Base-by-base conservation (phyloP, 2,113 vertebrate genomes). In the Pterocles orientalis region DNA sequence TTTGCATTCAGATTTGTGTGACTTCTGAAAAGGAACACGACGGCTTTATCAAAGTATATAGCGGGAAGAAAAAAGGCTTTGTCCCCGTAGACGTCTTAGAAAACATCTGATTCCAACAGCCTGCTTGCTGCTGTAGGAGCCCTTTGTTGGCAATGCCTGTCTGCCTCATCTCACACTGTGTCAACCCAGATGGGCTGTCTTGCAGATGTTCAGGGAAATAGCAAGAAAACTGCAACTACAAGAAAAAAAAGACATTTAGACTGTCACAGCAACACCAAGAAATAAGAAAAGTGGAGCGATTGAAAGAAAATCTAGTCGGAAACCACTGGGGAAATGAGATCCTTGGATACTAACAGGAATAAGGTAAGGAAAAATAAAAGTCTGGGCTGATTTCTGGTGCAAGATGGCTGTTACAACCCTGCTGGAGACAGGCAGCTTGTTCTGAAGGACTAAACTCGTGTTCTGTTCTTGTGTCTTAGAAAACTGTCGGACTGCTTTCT, bases 51-150 rank as follows among this genome's bases (percentile, higher is more conserved):
- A 98, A 98, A 96, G 99, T 99, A 87, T 97, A 97, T 94, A 99
- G 99, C 7, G 99, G 99, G 69, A 99, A 99, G 98, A 99, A 99
- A 98, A 98, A 97, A 97, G 99, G 99, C 83, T 99, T 99, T 5
- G 99, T 99, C 70, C 99, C 99, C 57, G 97, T 98, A 36, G 99
- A 99, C 2, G 94, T 99, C 86, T 98, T 99, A 79, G 99, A 99
- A 96, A 98, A 99, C 88, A 98, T 99, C 97, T 99, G 99, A 99
- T 70, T 76, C 14, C 91, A n/a, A 20, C 76, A 80, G 62, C 77
- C 91, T 17, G 19, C 86, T 88, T 33, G 47, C 86, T 64, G 94
- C 96, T 90, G 94, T 91, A 82, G 94, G 90, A 90, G 94, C 94
- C 91, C 95, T 95, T 97, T 95, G 89, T 93, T 76, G 88, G 91